Percentiles rank a stretch among this genome's conserved stretches.
Evolutionary conservation across 2,113 vertebrate species (phyloP).

Genomic region (Gadus macrocephalus): DNA sequence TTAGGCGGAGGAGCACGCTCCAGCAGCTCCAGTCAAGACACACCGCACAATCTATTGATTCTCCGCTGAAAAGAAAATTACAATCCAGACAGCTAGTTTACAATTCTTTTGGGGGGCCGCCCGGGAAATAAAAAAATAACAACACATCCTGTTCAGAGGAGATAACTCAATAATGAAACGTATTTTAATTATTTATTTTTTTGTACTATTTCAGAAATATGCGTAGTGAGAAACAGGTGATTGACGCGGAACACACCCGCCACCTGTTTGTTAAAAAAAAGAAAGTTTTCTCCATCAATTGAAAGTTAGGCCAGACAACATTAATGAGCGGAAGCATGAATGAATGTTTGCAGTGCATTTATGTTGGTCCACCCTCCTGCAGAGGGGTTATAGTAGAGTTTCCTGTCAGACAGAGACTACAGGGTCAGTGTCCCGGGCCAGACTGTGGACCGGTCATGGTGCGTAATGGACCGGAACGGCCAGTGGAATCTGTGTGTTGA

Average conservation of each 20-base stretch:
- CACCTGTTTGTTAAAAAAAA: constrained; percentile 11
- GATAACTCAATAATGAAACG: constrained; percentile 17
- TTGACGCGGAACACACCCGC: constrained; percentile 31
- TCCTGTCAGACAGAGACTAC: constrained; percentile 12
- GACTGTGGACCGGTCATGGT: constrained; percentile 41
- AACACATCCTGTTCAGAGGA: constrained; percentile 22
- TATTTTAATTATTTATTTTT: constrained; percentile 6
- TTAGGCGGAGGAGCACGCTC: constrained; percentile 60
- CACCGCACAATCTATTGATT: constrained; percentile 57
- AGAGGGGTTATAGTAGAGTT: constrained; percentile 6
- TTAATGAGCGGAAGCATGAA: background rate
- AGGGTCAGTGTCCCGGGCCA: constrained; percentile 2
- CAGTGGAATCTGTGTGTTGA: constrained; percentile 37
- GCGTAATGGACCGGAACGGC: constrained; percentile 54
- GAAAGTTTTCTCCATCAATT: background rate
- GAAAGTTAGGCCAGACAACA: constrained; percentile 6
- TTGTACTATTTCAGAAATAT: constrained; percentile 3
- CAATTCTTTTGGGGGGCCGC: constrained; percentile 43
- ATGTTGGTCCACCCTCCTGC: background rate
- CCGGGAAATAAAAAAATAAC: constrained; percentile 19
- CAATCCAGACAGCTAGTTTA: constrained; percentile 62
- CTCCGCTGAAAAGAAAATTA: constrained; percentile 60
- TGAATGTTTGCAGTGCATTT: constrained; percentile 5
- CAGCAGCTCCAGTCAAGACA: constrained; percentile 56
- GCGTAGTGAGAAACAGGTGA: constrained; percentile 10